Conservation (phyloP, 2,888 invertebrate species). For the Operophtera brumata region DNA sequence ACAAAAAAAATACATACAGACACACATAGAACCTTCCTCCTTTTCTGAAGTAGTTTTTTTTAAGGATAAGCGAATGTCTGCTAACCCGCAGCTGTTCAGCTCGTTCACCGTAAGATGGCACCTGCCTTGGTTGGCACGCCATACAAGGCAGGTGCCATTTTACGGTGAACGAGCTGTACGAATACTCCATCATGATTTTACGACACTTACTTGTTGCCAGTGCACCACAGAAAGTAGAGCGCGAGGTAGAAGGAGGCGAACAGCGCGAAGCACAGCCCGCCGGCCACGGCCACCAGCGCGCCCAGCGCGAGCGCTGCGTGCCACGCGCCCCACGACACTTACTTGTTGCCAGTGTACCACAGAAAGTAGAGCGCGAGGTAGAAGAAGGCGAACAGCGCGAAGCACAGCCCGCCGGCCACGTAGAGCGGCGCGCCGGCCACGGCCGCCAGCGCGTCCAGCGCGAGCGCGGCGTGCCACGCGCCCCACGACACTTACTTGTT, state of each 20-base stretch:
- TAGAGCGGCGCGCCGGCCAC: too few relatives aligned
- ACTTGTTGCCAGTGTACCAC: conserved; percentile 87
- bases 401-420: conserved; percentile 81
- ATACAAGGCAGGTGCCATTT: too few relatives aligned
- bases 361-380: conserved; percentile 82
- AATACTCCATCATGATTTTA: too few relatives aligned
- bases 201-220: conserved; percentile 82
- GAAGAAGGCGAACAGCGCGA: conserved; percentile 77
- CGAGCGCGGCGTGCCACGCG: conserved; percentile 85
- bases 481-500: conserved; percentile 81
- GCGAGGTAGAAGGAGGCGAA: conserved; percentile 80
- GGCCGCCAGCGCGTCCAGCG: conserved; percentile 84
- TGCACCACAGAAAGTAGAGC: conserved; percentile 84
- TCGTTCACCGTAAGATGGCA: too few relatives aligned
- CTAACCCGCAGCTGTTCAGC: too few relatives aligned
- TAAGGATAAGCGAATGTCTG: too few relatives aligned
- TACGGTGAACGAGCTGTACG: too few relatives aligned
- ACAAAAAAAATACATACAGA: too few relatives aligned
- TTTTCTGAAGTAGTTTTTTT: too few relatives aligned
- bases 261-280: conserved; percentile 80
- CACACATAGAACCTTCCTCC: too few relatives aligned
- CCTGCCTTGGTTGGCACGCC: too few relatives aligned
- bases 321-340: too few relatives aligned
- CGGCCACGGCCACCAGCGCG: conserved; percentile 82
- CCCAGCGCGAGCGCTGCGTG: conserved; percentile 86